A percentile compares a stretch with the other conserved stretches of the same genome.
phyloP scores from a whole-genome alignment of 2,888 invertebrate genomes.

The Brachyptera putata region DNA sequence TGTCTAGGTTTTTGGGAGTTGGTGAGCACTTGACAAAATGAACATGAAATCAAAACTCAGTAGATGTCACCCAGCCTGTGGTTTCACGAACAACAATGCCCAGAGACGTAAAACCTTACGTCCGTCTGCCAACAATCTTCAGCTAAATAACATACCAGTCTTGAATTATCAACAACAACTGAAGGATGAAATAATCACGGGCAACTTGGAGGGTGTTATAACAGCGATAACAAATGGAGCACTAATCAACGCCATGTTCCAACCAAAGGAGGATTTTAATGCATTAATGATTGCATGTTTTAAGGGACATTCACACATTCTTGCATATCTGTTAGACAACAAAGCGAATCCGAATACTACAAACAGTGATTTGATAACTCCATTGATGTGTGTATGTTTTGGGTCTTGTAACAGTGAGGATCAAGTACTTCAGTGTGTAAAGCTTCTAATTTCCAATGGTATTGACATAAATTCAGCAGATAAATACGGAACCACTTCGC shows the following conservation, averaged over 20 bases:
- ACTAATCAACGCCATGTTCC: neutral
- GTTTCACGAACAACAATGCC: too few species aligned
- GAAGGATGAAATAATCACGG: too few species aligned
- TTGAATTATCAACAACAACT: too few species aligned
- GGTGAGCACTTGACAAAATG: too few species aligned
- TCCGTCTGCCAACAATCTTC: too few species aligned
- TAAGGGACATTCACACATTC: constrained; percentile 20
- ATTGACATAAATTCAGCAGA: constrained; percentile 32
- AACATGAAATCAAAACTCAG: too few species aligned
- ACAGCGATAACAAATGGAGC: neutral
- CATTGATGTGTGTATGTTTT: constrained; percentile 35
- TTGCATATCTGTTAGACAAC: constrained; percentile 28
- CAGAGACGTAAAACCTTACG: too few species aligned
- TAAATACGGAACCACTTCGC: constrained; percentile 29
- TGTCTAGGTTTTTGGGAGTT: too few species aligned
- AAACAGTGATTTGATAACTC: constrained; percentile 31
- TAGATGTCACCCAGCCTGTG: too few species aligned
- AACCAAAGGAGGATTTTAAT: constrained; percentile 2
- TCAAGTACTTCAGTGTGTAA: constrained; percentile 31
- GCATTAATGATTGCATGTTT: neutral
- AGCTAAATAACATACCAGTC: too few species aligned
- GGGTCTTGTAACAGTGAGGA: constrained; percentile 29
- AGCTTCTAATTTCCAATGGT: constrained; percentile 31
- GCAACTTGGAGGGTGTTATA: neutral
- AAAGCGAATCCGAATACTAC: constrained; percentile 32